Evolutionary conservation across 92 coral and sea anemone genomes (phyloP), one percentile per base, ranked within the genome.

Genomic region (Porites rus): DNA sequence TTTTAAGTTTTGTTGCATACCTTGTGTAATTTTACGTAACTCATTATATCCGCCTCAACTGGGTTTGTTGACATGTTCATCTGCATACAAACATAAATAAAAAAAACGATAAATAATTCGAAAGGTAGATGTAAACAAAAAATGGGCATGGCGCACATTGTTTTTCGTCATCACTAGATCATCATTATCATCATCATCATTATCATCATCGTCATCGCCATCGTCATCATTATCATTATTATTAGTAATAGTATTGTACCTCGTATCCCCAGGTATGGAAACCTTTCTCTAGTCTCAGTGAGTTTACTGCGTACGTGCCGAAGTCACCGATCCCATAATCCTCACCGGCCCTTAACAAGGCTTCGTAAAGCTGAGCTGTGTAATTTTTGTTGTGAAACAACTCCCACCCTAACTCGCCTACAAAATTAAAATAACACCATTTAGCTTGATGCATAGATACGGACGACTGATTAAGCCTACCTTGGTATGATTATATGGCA

Each of bases 321-420:
- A 88, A 80, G 72, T 88, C 91, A 54, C 87, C 91, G 38, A 88
- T 82, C 21, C 87, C 91, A 75, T 73, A 66, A 25, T 81, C 91
- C 56, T 81, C 69, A 6, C 91, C 91, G 74, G 91, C 91, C 53
- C 43, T 46, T 64, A 88, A 51, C 25, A 88, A 61, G 4, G 87
- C 91, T 25, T 88, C 91, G 38, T 88, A 88, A 13, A 88, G 72
- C 10, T 77, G 69, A 64, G 74, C 68, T 21, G 73, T 78, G 11
- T 88, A 77, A 7, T 88, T 83, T 71, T 80, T 88, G 38, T 81
- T 74, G 56, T 84, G 84, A 65, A 79, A 81, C 46, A 88, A 43
- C 58, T 88, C 91, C 91, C 91, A 88, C n/a, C 91, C 91, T 46
- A 88, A 67, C 59, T 88, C 91, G 12, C 88, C 91, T 88, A 18